Conservation (phyloP, 2,888 invertebrate species). For the Ditylenchus weischeri region DNA sequence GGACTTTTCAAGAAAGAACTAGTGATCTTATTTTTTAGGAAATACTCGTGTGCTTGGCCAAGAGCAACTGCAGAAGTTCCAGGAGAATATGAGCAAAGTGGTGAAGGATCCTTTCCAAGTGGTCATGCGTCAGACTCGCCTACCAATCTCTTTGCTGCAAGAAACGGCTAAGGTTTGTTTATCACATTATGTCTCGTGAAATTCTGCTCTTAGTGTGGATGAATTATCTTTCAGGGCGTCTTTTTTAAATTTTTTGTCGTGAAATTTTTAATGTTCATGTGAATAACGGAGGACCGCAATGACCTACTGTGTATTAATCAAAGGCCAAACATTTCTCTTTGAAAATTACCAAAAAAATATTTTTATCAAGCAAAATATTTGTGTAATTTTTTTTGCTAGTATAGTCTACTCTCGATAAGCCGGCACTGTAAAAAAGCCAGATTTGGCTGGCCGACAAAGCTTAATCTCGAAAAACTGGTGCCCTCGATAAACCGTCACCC, state of each 20-base stretch:
- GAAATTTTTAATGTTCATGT: neutral
- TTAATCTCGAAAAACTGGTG: too few relatives aligned
- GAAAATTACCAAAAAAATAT: too few relatives aligned
- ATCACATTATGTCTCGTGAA: neutral
- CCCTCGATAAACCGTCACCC: too few relatives aligned
- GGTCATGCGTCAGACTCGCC: conserved; percentile 88
- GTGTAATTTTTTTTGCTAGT: too few relatives aligned
- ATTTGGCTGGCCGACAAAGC: too few relatives aligned
- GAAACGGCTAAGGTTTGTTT: conserved; percentile 69
- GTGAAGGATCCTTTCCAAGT: conserved; percentile 94
- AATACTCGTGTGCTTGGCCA: conserved; percentile 95
- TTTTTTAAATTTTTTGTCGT: too few relatives aligned
- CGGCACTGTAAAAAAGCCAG: too few relatives aligned
- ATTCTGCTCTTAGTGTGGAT: neutral
- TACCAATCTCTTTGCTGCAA: conserved; percentile 88
- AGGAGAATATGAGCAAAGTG: conserved; percentile 89
- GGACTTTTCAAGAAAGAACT: neutral
- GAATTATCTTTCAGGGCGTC: neutral
- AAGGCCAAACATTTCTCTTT: too few relatives aligned
- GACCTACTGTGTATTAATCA: too few relatives aligned
- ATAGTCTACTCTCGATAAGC: too few relatives aligned
- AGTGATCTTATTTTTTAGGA: conserved; percentile 55
- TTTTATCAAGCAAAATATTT: too few relatives aligned
- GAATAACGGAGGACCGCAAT: neutral
- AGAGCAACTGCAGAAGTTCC: conserved; percentile 66